phyloP scores from a whole-genome alignment of 2,888 invertebrate genomes.

The Lagria hirta region DNA sequence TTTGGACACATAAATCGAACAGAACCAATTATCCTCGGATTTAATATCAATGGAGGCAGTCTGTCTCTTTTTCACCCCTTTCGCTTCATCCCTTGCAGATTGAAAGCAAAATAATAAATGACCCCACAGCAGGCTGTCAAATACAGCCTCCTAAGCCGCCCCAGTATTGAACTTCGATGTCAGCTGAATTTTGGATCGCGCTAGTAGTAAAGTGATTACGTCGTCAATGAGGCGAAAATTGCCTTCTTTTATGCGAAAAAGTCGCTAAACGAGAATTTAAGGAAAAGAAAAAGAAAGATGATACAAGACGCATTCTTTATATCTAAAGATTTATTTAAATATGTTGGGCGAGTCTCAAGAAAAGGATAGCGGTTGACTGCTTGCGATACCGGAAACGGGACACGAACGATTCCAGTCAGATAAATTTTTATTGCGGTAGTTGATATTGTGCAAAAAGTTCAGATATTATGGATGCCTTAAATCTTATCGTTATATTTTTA shows the following conservation, averaged over 20 bases:
- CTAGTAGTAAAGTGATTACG: conserved; percentile 27
- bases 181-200: conserved; percentile 26
- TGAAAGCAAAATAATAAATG: conserved; percentile 11
- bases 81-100: conserved; percentile 1
- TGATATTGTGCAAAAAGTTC: conserved; percentile 1
- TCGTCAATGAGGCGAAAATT: conserved; percentile 30
- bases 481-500: too few species aligned
- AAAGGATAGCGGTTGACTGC: too few species aligned
- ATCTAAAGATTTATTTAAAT: conserved; percentile 14
- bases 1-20: conserved; percentile 17
- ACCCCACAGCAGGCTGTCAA: conserved; percentile 17
- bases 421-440: background rate
- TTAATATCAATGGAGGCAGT: conserved; percentile 13
- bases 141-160: conserved; percentile 15
- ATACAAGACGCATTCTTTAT: conserved; percentile 10
- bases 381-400: background rate
- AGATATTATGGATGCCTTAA: too few species aligned
- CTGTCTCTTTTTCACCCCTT: conserved; percentile 6
- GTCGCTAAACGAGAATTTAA: conserved; percentile 11
- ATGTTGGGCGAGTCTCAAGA: conserved; percentile 12
- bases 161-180: conserved; percentile 28
- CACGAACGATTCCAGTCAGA: background rate
- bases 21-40: conserved; percentile 15
- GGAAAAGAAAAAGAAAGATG: conserved; percentile 14
- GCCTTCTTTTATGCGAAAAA: conserved; percentile 20